Evolutionary conservation across 2,113 vertebrate species (phyloP).

Genomic region (Neomonachus schauinslandi): DNA sequence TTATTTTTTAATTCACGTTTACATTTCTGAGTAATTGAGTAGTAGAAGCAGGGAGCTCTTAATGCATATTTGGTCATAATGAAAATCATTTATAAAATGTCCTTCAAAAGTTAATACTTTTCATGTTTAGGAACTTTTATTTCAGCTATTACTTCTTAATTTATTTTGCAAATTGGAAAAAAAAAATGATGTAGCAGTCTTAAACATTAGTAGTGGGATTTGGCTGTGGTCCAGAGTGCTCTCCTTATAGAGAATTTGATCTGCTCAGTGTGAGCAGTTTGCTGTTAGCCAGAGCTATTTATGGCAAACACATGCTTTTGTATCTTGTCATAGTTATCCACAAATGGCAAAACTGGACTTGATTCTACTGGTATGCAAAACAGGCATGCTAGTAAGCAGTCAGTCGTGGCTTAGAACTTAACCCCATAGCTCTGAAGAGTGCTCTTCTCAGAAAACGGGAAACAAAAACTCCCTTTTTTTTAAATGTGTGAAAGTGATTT

Average conservation of each 20-base stretch:
- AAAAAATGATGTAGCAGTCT: conserved; percentile 81
- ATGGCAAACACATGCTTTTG: conserved; percentile 97
- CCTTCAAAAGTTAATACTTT: conserved; percentile 3
- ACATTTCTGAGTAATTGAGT: conserved; percentile 53
- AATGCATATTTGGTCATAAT: conserved; percentile 54
- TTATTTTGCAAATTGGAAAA: conserved; percentile 81
- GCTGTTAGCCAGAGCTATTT: conserved; percentile 94
- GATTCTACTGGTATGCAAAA: conserved; percentile 89
- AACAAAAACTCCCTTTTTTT: conserved; percentile 60
- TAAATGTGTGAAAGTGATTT: conserved; percentile 68
- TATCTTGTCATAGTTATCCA: conserved; percentile 97
- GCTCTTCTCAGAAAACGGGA: conserved; percentile 77
- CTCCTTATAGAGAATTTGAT: conserved; percentile 95
- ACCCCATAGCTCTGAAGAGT: conserved; percentile 78
- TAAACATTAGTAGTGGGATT: conserved; percentile 84
- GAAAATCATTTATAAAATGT: conserved; percentile 61
- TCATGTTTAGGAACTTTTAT: conserved; percentile 68
- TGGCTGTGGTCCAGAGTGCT: conserved; percentile 86
- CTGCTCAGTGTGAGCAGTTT: conserved; percentile 89
- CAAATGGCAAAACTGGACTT: conserved; percentile 95
- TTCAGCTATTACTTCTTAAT: conserved; percentile 77
- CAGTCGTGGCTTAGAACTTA: conserved; percentile 78
- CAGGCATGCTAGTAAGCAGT: conserved; percentile 83
- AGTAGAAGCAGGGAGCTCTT: conserved; percentile 40
- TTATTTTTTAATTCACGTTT: conserved; percentile 60